Evolutionary conservation across 2,113 vertebrate genomes (phyloP).

Genomic region (Saimiri boliviensis): DNA sequence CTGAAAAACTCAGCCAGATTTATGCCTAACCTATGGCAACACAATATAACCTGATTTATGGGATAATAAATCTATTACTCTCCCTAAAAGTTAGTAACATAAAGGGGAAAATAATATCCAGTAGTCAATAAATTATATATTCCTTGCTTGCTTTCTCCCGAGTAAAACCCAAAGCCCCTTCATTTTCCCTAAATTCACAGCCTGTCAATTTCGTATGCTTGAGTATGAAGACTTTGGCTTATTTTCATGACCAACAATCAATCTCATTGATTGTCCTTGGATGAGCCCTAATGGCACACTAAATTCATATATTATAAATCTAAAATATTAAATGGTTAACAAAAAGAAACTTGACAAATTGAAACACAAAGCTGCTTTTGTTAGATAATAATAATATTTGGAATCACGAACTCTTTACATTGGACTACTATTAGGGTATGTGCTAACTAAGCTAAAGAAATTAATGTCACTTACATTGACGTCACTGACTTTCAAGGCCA

Average conservation of each 20-base stretch:
- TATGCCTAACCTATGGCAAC: background rate
- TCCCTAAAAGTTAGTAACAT: background rate
- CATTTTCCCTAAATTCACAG: background rate
- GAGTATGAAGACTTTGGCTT: background rate
- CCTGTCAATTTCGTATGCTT: background rate
- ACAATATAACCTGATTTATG: background rate
- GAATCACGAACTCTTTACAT: background rate
- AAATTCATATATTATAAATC: background rate
- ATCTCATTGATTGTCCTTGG: background rate
- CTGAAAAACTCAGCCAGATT: background rate
- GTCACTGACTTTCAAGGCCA: background rate
- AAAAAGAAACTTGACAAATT: conserved; percentile 11
- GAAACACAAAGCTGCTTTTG: background rate
- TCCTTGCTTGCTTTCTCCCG: background rate
- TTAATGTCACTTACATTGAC: background rate
- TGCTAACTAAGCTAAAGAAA: background rate
- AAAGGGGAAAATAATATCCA: background rate
- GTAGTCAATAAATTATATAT: background rate
- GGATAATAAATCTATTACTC: background rate
- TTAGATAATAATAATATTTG: background rate
- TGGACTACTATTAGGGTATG: background rate
- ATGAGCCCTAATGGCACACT: background rate
- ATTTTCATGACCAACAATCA: background rate
- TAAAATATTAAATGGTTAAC: background rate
- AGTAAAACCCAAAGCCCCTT: background rate